Percentiles rank a stretch among this genome's conserved stretches.
Evolutionary conservation across 2,888 invertebrate species (phyloP).

Genomic region (Cryptus armator): DNA sequence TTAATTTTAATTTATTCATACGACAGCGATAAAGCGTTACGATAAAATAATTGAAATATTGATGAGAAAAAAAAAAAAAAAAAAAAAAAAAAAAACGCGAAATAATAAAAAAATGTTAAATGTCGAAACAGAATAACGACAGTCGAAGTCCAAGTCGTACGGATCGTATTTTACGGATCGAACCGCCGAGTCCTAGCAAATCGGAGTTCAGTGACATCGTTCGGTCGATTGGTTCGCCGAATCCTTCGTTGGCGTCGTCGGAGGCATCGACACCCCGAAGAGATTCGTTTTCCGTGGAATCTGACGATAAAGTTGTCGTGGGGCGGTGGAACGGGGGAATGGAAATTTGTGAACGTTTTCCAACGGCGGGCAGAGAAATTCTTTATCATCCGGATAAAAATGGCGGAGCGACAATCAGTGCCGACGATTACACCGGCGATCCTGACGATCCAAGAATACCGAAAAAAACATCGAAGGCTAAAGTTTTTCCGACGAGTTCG

Average conservation of each 20-base stretch:
- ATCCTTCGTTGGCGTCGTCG: slow-evolving; percentile 72
- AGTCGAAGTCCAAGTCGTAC: slow-evolving; percentile 73
- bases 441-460: slow-evolving; percentile 72
- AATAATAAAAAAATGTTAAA: slow-evolving; percentile 1
- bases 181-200: slow-evolving; percentile 73
- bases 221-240: slow-evolving; percentile 72
- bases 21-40: too few species aligned
- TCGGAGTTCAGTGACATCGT: slow-evolving; percentile 76
- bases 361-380: slow-evolving; percentile 63
- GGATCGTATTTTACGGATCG: slow-evolving; percentile 62
- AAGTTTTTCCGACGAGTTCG: slow-evolving; percentile 78
- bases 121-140: slow-evolving; percentile 68
- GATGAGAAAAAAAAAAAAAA: too few species aligned
- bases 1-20: neutral
- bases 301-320: slow-evolving; percentile 60
- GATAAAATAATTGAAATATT: too few species aligned
- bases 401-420: slow-evolving; percentile 64
- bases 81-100: neutral
- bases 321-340: slow-evolving; percentile 57
- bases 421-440: slow-evolving; percentile 57
- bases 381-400: slow-evolving; percentile 76
- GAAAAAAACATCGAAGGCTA: slow-evolving; percentile 75
- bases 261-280: slow-evolving; percentile 73
- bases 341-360: slow-evolving; percentile 59
- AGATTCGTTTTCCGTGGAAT: slow-evolving; percentile 56